Evolutionary conservation across 2,113 vertebrate genomes (phyloP), one percentile per base, ranked within the genome.

Genomic region (Lophius piscatorius): DNA sequence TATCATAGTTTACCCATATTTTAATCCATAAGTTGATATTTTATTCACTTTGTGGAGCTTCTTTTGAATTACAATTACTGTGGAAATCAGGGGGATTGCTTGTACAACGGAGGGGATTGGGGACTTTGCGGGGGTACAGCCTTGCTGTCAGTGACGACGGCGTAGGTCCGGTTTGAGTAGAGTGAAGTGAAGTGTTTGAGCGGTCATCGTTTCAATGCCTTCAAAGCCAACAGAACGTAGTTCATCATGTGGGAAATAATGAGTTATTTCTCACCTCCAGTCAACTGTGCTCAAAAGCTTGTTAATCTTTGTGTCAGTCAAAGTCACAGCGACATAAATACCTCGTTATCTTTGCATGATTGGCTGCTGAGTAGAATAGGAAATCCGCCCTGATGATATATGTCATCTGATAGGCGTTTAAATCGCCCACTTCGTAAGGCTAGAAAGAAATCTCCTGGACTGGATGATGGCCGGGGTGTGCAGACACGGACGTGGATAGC

Each of bases 221-320:
- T 70, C n/a, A 7, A 59, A 45, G 36, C 39, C 9, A 11, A 13
- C 18, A 33, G 29, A 63, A 24, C 62, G 22, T 28, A 38, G 61
- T 50, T 68, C 21, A 51, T 73, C 76, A 63, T 58, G 49, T 44
- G 35, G 38, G 29, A 31, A 59, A 42, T 63, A 69, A 74, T 39
- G 60, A n/a, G n/a, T n/a, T n/a, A n/a, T n/a, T n/a, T n/a, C 78
- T 51, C 83, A 78, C 73, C 67, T 83, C 68, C 66, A 68, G 42
- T 88, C 85, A 76, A 66, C 90, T 78, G 34, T 77, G 51, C 40
- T 58, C 67, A 73, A 76, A 86, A 78, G 78, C 83, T 75, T 76
- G 57, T 91, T 90, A 83, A 90, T 91, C 85, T 91, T 78, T 18
- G 62, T 88, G 88, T 89, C 87, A 82, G 71, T 87, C 88, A 81